phyloP scores from a whole-genome alignment of 2,797 vertebrate genomes.

The Gambusia yucatana region DNA sequence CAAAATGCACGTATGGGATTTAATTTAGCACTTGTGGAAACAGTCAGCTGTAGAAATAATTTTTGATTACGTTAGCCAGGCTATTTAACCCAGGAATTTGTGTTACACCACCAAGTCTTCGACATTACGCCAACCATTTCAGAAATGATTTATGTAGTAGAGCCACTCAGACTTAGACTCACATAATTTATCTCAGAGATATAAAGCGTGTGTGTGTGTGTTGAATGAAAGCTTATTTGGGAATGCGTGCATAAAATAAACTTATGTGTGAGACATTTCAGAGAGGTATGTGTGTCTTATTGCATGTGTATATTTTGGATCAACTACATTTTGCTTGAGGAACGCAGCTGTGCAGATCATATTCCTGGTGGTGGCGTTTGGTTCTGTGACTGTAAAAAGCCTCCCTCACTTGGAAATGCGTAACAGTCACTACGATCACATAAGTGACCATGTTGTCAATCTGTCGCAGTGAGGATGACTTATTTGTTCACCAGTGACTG shows the following conservation, averaged over 20 bases:
- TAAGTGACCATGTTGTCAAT: conserved; percentile 23
- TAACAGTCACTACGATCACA: conserved; percentile 14
- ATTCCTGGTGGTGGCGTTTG: background rate
- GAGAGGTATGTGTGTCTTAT: background rate
- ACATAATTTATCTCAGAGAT: background rate
- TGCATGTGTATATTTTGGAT: background rate
- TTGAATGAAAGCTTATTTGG: background rate
- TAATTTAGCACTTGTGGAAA: background rate
- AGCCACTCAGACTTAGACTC: background rate
- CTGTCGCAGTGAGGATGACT: conserved; percentile 18
- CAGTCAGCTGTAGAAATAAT: conserved; percentile 7
- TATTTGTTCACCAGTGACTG: conserved; percentile 49
- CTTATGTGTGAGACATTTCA: background rate
- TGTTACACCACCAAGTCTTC: background rate
- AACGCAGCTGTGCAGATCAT: background rate
- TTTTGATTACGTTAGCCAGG: background rate
- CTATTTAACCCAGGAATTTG: background rate
- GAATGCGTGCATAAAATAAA: background rate
- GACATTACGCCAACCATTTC: background rate
- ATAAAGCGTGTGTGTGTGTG: background rate
- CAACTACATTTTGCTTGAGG: background rate
- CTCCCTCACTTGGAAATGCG: background rate
- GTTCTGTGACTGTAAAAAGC: background rate
- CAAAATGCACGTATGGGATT: conserved; percentile 3
- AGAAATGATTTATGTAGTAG: background rate